phyloP scores from a whole-genome alignment of 2,797 vertebrate genomes.

The Danio aesculapii region DNA sequence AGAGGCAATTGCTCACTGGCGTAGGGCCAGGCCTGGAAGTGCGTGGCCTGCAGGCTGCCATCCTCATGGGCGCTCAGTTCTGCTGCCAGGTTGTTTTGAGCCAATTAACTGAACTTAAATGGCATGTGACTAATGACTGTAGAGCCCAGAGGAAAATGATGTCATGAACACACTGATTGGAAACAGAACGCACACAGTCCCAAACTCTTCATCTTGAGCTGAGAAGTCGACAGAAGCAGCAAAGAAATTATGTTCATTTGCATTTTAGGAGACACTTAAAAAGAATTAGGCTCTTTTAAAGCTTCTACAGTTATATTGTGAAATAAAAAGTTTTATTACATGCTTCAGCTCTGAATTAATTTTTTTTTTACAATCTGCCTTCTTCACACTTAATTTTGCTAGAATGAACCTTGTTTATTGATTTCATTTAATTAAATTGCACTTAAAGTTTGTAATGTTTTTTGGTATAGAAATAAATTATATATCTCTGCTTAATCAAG shows the following conservation, averaged over 20 bases:
- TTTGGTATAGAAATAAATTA: not conserved
- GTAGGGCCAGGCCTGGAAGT: not conserved
- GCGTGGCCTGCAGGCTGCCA: constrained; percentile 1
- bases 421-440: not conserved
- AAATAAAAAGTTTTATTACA: not conserved
- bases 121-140: constrained; percentile 22
- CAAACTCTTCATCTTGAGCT: not conserved
- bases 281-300: not conserved
- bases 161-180: constrained; percentile 22
- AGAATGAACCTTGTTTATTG: not conserved
- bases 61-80: constrained; percentile 2
- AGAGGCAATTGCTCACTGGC: not conserved
- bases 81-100: constrained; percentile 31
- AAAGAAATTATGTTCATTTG: not conserved
- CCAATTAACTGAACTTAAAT: constrained; percentile 36
- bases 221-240: not conserved
- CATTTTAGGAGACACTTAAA: not conserved
- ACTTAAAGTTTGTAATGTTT: not conserved
- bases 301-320: not conserved
- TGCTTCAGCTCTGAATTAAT: not conserved
- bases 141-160: constrained; percentile 10
- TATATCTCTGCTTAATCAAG: not conserved
- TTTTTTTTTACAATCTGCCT: not conserved
- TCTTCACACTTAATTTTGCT: not conserved
- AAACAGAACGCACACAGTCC: not conserved